Evolutionary conservation across 2,797 vertebrate species (phyloP), one percentile per base, ranked within the genome.

Genomic region (Fringilla coelebs): DNA sequence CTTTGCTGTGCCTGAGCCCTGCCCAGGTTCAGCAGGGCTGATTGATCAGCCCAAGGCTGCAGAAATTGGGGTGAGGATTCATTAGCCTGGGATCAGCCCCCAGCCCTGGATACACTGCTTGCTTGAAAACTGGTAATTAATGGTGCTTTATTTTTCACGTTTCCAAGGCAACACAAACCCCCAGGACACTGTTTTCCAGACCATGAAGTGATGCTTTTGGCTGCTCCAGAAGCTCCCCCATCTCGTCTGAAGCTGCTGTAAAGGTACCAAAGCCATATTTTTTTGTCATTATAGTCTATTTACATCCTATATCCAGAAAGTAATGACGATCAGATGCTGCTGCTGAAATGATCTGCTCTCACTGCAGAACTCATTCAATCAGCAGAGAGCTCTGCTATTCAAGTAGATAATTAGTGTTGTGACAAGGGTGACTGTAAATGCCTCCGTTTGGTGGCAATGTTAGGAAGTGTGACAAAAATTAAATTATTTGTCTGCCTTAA

Each of bases 381-480:
- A 82, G 85, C 82, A 31, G 93, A 90, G 91, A 86, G 88, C 83
- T 90, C 63, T 45, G 72, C 88, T 94, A 41, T 76, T 97, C 85
- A 79, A 78, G 88, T 1, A 77, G 92, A 67, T 95, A 95, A 96
- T 96, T 90, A 88, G 78, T 95, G 90, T 94, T 96, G 92, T 95
- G 96, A 94, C 93, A 96, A 93, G 89, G 84, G 85, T 81, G 74
- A 91, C 93, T 91, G 79, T 54, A 87, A 93, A 79, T 73, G 85
- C 81, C 75, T 94, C 83, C 4, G 62, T 90, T 90, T 93, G 85
- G 63, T 91, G 80, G 83, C 81, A 95, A 83, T 67, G 88, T 93
- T 96, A 87, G 91, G 78, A 94, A 96, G 68, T 85, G 89, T 91
- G 94, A 95, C 78, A 90, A 91, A 94, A 96, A 85, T 85, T 43